Evolutionary conservation across 2,797 vertebrate species (phyloP).

Genomic region (Chaetophractus vellerosus): DNA sequence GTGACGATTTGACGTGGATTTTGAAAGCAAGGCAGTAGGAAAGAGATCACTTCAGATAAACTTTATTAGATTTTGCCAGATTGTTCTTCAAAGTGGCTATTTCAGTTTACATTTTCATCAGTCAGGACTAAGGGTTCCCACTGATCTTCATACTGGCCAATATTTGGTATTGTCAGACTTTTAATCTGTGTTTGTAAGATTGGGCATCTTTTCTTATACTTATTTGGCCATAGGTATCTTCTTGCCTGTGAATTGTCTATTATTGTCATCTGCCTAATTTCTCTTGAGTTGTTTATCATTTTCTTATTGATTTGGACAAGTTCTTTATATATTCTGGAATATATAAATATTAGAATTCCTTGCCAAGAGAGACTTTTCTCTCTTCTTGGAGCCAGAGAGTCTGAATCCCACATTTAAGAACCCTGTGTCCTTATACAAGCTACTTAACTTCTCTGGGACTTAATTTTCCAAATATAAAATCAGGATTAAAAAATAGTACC

Average conservation of each 20-base stretch:
- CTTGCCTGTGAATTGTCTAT: neutral
- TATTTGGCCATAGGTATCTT: neutral
- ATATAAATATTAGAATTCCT: neutral
- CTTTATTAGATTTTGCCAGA: neutral
- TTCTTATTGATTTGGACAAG: neutral
- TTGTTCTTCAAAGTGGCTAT: neutral
- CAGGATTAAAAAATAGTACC: neutral
- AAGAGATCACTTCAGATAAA: neutral
- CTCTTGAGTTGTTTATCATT: neutral
- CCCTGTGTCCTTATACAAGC: neutral
- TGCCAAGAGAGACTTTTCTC: neutral
- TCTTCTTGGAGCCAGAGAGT: neutral
- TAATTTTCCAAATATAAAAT: neutral
- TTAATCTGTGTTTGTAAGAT: neutral
- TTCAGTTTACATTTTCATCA: too few relatives aligned
- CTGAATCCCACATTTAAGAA: neutral
- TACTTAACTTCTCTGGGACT: neutral
- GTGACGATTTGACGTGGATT: neutral
- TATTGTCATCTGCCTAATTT: neutral
- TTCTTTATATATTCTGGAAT: too few relatives aligned
- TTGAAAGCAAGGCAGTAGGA: neutral
- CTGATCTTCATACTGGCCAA: too few relatives aligned
- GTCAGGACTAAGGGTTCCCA: too few relatives aligned
- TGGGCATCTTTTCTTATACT: neutral
- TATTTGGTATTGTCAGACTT: rapidly evolving